Percentiles rank a stretch among this genome's conserved stretches.
Conservation (phyloP, 2,113 vertebrate species). For the Pseudorasbora parva region DNA sequence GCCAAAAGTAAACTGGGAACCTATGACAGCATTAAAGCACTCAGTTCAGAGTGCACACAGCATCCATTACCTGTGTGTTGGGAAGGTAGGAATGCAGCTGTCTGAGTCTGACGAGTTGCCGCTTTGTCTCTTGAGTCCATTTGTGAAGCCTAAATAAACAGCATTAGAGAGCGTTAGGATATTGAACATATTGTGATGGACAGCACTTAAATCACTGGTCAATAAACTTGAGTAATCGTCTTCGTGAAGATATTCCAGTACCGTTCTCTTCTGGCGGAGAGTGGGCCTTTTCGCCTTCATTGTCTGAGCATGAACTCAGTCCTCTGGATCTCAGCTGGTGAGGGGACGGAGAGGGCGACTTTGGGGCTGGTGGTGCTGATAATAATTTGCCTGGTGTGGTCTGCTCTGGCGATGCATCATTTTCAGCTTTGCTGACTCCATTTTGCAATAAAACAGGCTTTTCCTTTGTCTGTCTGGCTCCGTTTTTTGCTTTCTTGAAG, state of each 20-base stretch:
- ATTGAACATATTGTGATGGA: not conserved
- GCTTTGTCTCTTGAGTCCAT: conserved; percentile 79
- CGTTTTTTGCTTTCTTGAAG: conserved; percentile 94
- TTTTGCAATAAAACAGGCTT: conserved; percentile 79
- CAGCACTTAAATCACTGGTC: conserved; percentile 19
- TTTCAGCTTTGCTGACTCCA: conserved; percentile 71
- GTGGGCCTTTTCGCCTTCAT: conserved; percentile 77
- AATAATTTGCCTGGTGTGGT: conserved; percentile 52
- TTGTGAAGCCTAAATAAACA: conserved; percentile 80
- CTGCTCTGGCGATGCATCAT: conserved; percentile 50
- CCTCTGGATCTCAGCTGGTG: conserved; percentile 75
- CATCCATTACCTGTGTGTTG: conserved; percentile 78
- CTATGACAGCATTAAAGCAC: not conserved
- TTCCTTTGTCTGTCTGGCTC: conserved; percentile 78
- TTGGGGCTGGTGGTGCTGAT: conserved; percentile 49
- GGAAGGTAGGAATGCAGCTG: conserved; percentile 70
- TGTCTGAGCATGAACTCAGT: conserved; percentile 75
- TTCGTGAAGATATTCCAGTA: conserved; percentile 61
- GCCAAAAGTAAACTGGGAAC: not conserved
- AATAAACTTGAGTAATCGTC: not conserved
- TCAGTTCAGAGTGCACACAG: not conserved
- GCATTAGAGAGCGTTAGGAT: not conserved
- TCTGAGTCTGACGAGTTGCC: conserved; percentile 82
- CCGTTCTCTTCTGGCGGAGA: conserved; percentile 76
- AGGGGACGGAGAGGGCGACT: conserved; percentile 62